Base-by-base conservation (phyloP, 2,797 vertebrate species). In the Helostoma temminkii region DNA sequence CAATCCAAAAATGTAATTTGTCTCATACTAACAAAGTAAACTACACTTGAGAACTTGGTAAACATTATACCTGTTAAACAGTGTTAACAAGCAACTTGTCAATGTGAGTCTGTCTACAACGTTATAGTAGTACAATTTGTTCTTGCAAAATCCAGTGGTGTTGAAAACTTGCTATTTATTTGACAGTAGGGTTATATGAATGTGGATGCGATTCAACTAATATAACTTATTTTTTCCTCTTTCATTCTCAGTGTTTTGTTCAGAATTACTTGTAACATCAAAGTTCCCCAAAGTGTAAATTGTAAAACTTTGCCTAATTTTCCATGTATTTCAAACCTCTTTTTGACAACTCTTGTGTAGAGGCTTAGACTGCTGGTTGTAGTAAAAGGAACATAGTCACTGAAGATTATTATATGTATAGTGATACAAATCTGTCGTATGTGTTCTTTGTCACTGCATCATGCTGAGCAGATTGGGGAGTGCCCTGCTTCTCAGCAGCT, bases 381-480 rank as follows among this genome's bases (percentile, higher is more conserved):
- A 9, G 2, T 52, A 34, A 15, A 22, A 16, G 30, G 2, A 61
- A 49, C 1, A 1, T 28, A 52, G 2, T 19, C 43, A 2, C 16
- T 30, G 11, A 28, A 22, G 25, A 41, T 22, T 32, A 21, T 39
- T 41, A 32, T 9, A 28, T 28, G 15, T 56, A 16, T 25, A 30
- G 24, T 57, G 60, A 66, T 18, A 39, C n/a, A 61, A 37, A 57
- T 58, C 24, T 68, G n/a, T 7, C 41, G 19, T 41, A 12, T 39
- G 42, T 67, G 60, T 65, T 58, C 45, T 70, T 70, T 46, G 30
- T 86, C 79, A 52, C 47, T 61, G 54, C 74, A 63, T 75, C 47
- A 41, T 30, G 50, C 61, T 66, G 73, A 84, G 62, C 80, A 82
- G 68, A 78, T 53, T 49, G 9, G 60, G 80, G 69, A 64, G 65